Base-by-base conservation (phyloP, 2,888 invertebrate genomes). In the Zonitis immaculata region DNA sequence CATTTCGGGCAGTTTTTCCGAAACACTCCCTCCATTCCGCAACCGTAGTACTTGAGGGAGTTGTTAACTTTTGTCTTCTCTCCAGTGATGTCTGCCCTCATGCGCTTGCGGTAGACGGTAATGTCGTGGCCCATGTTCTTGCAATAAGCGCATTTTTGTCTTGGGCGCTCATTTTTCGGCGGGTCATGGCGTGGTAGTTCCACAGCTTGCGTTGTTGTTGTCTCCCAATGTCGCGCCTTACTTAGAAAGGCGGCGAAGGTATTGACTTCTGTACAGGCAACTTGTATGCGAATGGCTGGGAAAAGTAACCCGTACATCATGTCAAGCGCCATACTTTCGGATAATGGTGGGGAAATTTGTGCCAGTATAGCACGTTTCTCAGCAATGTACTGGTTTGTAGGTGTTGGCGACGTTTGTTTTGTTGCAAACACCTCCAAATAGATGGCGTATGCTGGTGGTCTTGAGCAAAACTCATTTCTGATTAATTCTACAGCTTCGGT, bases 191-290 rank as follows among this genome's bases (percentile, higher is more conserved):
- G 16, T 8, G n/a, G 16, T 8, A 43, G n/a, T n/a, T 12, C 43
- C 16, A 6, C 6, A 14, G 43, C 16, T 4, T 43, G 7, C n/a
- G 16, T 3, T 14, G n/a, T 14, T 9, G 16, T 16, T 5, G n/a
- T 18, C 7, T 63, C 63, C 1, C 61, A 6, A 39, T 62, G 58
- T 5, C 46, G 52, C 8, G 52, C 58, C 25, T 56, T 60, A n/a
- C n/a, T n/a, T n/a, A n/a, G n/a, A n/a, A n/a, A n/a, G n/a, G n/a
- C n/a, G n/a, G n/a, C n/a, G n/a, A n/a, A n/a, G n/a, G n/a, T n/a
- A n/a, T n/a, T n/a, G n/a, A n/a, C n/a, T n/a, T n/a, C n/a, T n/a
- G n/a, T n/a, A n/a, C n/a, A n/a, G n/a, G n/a, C n/a, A n/a, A n/a
- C n/a, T n/a, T n/a, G n/a, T n/a, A n/a, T n/a, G n/a, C n/a, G n/a